phyloP scores from a whole-genome alignment of 2,888 invertebrate species.

The Entomobrya proxima region DNA sequence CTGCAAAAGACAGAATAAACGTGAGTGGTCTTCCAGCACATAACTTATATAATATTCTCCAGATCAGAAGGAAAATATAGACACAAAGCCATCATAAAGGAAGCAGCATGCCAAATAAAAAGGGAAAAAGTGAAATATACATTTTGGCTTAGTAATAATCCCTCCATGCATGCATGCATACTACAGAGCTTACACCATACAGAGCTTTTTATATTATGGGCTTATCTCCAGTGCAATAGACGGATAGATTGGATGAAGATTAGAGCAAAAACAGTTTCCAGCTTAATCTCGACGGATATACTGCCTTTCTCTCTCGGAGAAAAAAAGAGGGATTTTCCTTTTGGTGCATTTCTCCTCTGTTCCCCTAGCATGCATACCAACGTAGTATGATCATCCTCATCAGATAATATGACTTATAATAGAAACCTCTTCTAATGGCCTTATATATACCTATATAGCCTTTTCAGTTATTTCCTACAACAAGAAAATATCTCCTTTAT shows the following conservation, averaged over 20 bases:
- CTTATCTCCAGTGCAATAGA: too few relatives aligned
- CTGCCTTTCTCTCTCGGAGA: conserved; percentile 16
- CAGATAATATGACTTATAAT: conserved; percentile 62
- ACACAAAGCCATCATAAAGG: neutral
- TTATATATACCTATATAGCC: neutral
- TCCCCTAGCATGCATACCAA: conserved; percentile 16
- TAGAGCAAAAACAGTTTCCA: conserved; percentile 50
- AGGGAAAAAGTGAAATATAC: conserved; percentile 29
- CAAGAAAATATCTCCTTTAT: conserved; percentile 41
- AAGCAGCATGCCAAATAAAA: neutral
- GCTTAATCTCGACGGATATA: conserved; percentile 59
- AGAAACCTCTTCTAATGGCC: conserved; percentile 32
- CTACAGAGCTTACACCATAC: neutral
- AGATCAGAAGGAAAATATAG: neutral
- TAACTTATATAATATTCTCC: neutral
- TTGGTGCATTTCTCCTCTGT: conserved; percentile 18
- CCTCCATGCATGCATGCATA: conserved; percentile 8
- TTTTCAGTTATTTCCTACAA: neutral
- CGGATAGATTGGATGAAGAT: conserved; percentile 47
- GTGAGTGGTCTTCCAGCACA: conserved; percentile 29
- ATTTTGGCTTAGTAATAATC: neutral
- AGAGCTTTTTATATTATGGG: neutral
- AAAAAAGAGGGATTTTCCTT: conserved; percentile 38
- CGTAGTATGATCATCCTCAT: conserved; percentile 8
- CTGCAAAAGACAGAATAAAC: conserved; percentile 68